Evolutionary conservation across 2,797 vertebrate species (phyloP), one percentile per base, ranked within the genome.

Genomic region (Poecilia gillii): DNA sequence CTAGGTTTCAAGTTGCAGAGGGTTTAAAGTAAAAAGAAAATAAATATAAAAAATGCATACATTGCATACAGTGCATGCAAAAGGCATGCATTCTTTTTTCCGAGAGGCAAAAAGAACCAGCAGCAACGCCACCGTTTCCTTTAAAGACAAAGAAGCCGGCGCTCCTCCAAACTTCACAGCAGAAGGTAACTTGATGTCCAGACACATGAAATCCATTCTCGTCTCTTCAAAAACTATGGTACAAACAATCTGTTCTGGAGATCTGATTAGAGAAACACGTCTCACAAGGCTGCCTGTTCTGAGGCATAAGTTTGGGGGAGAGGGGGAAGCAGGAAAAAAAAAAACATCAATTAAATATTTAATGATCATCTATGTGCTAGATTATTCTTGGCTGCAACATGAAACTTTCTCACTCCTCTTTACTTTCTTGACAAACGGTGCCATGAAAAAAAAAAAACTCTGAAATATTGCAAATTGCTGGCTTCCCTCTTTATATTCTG

Each of bases 301-400:
- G 41, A 20, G 49, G 8, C 23, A 47, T 16, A 20, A 4, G n/a
- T 71, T 80, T 49, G 70, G 45, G 25, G 62, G 45, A 72, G 1
- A 20, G 16, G 0, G 49, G 6, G 49, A 62, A 72, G 36, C n/a
- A 74, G 39, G 72, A 74, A 74, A 71, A 23, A 75, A 74, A 77
- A 71, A 23, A 75, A 77, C 72, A 78, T 53, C 47, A 79, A 76
- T 78, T 73, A 49, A 20, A 25, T 33, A 25, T 72, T 79, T 72
- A 72, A 57, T 16, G 1, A 28, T 16, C 47, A 6, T 0, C 51
- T 57, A 43, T 68, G 66, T 46, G 6, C 72, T 46, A 68, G 72
- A 51, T 62, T 79, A 73, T 72, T 77, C 57, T 75, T 64, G 71
- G 62, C 64, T 36, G 51, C 33, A 66, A 6, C 31, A 59, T 66